These are phyloP conservation scores for Neoascia interrupta DNA, from an alignment of 2,888 invertebrate species.

Conservation along the genomic window DNA sequence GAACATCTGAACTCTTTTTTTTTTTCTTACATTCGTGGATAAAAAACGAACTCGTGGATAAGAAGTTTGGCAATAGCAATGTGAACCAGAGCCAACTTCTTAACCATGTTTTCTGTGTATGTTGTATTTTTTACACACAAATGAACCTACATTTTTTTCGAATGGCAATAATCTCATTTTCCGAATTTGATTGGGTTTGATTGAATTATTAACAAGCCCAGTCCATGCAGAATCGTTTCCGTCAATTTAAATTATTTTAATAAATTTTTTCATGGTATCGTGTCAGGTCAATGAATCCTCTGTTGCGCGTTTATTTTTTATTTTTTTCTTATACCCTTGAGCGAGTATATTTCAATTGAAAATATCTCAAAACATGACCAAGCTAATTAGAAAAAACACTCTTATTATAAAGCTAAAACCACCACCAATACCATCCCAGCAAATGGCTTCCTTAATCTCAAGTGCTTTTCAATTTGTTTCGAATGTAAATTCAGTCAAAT, in stretches of 20 bases:
- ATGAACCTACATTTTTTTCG: too few relatives aligned
- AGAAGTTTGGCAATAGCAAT: too few relatives aligned
- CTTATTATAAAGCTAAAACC: slow-evolving; percentile 6
- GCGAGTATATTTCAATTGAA: slow-evolving; percentile 2
- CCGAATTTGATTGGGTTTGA: too few relatives aligned
- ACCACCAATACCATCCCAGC: not conserved
- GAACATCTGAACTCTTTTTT: too few relatives aligned
- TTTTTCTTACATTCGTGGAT: too few relatives aligned
- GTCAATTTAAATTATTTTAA: not conserved
- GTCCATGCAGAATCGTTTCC: slow-evolving; percentile 14
- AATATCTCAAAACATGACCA: slow-evolving; percentile 21
- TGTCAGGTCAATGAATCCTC: slow-evolving; percentile 19
- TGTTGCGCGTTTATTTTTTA: slow-evolving; percentile 12
- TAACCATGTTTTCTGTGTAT: too few relatives aligned
- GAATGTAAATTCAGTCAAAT: slow-evolving; percentile 31
- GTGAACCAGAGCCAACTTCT: too few relatives aligned
- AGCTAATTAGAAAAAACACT: slow-evolving; percentile 57
- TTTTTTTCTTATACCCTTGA: not conserved
- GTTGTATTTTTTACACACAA: too few relatives aligned
- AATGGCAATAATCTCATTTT: too few relatives aligned
- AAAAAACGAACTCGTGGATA: too few relatives aligned
- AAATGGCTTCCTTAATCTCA: slow-evolving; percentile 40
- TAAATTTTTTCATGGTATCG: not conserved
- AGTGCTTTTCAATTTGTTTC: slow-evolving; percentile 47
- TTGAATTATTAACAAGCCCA: too few relatives aligned